A percentile compares a stretch with the other conserved stretches of the same genome.
Conservation (phyloP, 2,888 invertebrate genomes). For the Tenthredo mesomela region DNA sequence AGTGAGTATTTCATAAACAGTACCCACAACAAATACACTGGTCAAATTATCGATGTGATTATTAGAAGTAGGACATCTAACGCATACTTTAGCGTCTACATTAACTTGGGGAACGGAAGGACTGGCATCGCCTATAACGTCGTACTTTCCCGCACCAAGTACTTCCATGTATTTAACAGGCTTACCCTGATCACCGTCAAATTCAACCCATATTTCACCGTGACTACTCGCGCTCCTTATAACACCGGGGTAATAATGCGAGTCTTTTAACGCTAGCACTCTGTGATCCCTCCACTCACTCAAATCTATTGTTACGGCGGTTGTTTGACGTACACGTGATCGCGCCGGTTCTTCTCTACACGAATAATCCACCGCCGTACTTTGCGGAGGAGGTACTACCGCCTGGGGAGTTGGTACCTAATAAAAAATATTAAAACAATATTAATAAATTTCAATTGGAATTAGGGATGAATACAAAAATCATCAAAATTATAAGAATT, state of each 20-base stretch:
- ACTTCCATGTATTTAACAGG: conserved; percentile 88
- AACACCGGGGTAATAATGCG: conserved; percentile 92
- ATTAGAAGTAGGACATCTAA: conserved; percentile 82
- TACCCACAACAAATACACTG: conserved; percentile 91
- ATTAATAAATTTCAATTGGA: not conserved
- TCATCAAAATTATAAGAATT: not conserved
- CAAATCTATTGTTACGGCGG: conserved; percentile 84
- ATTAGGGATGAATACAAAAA: not conserved
- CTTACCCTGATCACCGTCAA: conserved; percentile 87
- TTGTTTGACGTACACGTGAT: conserved; percentile 71
- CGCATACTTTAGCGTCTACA: conserved; percentile 90
- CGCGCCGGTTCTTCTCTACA: conserved; percentile 76
- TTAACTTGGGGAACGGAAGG: conserved; percentile 91
- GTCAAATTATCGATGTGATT: conserved; percentile 81
- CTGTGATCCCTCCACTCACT: conserved; percentile 97
- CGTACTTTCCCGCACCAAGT: conserved; percentile 88
- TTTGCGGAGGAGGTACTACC: conserved; percentile 80
- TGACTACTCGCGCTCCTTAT: conserved; percentile 86
- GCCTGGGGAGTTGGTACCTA: conserved; percentile 71
- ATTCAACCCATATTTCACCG: conserved; percentile 88
- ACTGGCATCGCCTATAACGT: conserved; percentile 96
- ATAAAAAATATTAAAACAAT: conserved; percentile 48
- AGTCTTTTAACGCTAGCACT: conserved; percentile 92
- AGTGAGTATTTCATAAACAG: conserved; percentile 85
- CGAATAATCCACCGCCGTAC: conserved; percentile 82